phyloP scores from a whole-genome alignment of 2,113 vertebrate species.

The Pterocles burchelli region DNA sequence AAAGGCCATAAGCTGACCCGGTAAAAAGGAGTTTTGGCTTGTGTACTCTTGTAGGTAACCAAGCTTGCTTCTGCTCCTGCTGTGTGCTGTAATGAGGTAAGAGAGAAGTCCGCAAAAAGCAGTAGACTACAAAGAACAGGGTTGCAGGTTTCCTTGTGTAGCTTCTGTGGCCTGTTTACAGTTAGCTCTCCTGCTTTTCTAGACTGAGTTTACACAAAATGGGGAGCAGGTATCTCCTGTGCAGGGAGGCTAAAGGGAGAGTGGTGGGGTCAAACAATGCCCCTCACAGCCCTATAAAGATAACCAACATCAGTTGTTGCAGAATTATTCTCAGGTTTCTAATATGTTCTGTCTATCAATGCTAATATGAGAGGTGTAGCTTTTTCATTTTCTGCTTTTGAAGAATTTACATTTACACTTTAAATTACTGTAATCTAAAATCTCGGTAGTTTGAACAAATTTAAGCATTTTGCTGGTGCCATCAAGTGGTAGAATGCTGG shows the following conservation, averaged over 20 bases:
- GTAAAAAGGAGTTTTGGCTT: not conserved
- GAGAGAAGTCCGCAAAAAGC: not conserved
- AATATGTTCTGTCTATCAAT: not conserved
- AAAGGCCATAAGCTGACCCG: not conserved
- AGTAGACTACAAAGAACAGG: not conserved
- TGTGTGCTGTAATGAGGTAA: not conserved
- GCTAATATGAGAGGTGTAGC: not conserved
- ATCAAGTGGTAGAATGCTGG: constrained; percentile 63
- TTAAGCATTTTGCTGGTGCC: constrained; percentile 56
- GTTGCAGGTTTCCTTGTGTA: not conserved
- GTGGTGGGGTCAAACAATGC: not conserved
- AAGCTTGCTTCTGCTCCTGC: not conserved
- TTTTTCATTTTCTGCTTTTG: not conserved
- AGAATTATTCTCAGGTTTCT: not conserved
- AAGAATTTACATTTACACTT: not conserved
- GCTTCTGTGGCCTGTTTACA: not conserved
- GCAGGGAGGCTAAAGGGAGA: not conserved
- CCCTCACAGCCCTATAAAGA: not conserved
- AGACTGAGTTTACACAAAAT: not conserved
- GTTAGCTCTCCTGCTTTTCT: not conserved
- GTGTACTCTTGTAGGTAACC: not conserved
- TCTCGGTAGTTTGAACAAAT: accelerated
- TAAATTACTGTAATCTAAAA: not conserved
- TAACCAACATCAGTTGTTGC: not conserved
- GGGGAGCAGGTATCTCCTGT: not conserved